Evolutionary conservation across 2,888 invertebrate species (phyloP).

Genomic region (Idaea dimidiata): DNA sequence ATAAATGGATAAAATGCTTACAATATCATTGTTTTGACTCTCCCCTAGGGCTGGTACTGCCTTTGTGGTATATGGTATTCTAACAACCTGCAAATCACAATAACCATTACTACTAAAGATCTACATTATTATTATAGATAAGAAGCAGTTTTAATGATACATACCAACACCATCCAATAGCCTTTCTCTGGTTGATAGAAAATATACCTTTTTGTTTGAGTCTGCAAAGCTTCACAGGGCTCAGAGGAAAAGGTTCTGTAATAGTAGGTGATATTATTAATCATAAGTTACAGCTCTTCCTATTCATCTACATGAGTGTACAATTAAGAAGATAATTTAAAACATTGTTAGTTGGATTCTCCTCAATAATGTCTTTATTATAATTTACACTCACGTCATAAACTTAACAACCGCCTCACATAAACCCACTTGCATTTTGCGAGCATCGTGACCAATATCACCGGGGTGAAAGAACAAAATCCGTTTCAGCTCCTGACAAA

Average conservation of each 20-base stretch:
- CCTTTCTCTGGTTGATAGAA: constrained; percentile 93
- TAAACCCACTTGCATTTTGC: constrained; percentile 95
- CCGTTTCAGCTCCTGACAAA: constrained; percentile 90
- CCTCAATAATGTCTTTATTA: neutral
- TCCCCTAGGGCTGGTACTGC: constrained; percentile 86
- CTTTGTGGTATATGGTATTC: constrained; percentile 86
- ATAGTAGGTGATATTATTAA: constrained; percentile 21
- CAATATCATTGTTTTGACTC: constrained; percentile 87
- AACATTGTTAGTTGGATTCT: too few species aligned
- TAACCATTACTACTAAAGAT: neutral
- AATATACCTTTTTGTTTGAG: constrained; percentile 92
- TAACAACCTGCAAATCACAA: constrained; percentile 83
- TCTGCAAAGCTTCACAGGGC: constrained; percentile 92
- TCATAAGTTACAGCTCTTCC: too few species aligned
- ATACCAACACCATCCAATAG: constrained; percentile 95
- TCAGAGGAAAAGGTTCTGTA: constrained; percentile 90
- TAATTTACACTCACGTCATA: constrained; percentile 86
- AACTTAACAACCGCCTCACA: constrained; percentile 98
- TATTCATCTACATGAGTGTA: too few species aligned
- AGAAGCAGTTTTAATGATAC: constrained; percentile 15
- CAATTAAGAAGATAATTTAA: too few species aligned
- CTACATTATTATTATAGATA: neutral
- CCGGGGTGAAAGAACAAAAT: constrained; percentile 93
- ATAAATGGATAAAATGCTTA: constrained; percentile 53
- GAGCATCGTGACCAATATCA: constrained; percentile 87